These are phyloP conservation scores for Triplophysa siluroides DNA, from an alignment of 2,113 vertebrate genomes.

Conservation along the genomic window DNA sequence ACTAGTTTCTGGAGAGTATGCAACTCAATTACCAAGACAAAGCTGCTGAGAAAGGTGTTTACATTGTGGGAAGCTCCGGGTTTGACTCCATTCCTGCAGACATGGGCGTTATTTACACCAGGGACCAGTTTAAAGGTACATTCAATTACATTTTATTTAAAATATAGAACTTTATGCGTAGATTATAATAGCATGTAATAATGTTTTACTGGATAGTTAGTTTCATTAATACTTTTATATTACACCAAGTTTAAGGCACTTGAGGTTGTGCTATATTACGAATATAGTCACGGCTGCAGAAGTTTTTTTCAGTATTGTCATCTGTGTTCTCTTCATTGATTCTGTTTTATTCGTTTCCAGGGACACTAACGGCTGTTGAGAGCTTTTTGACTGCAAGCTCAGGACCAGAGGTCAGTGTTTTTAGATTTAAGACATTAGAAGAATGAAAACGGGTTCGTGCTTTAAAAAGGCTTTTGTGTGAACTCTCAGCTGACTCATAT, in stretches of 20 bases:
- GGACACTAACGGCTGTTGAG: constrained; percentile 89
- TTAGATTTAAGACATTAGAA: too few relatives aligned
- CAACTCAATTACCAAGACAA: constrained; percentile 83
- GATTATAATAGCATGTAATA: too few relatives aligned
- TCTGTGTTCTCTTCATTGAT: not conserved
- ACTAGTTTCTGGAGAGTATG: constrained; percentile 90
- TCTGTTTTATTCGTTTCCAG: constrained; percentile 62
- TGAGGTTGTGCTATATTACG: too few relatives aligned
- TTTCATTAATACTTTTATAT: too few relatives aligned
- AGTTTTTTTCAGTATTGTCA: not conserved
- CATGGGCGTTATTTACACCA: constrained; percentile 90
- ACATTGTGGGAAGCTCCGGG: constrained; percentile 90
- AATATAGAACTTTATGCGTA: too few relatives aligned
- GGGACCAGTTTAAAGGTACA: constrained; percentile 87
- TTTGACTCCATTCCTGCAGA: constrained; percentile 97
- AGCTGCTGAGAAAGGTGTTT: constrained; percentile 88
- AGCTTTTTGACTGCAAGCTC: constrained; percentile 83
- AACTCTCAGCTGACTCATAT: constrained; percentile 24
- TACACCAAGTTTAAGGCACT: too few relatives aligned
- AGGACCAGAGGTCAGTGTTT: constrained; percentile 83
- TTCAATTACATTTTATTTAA: not conserved
- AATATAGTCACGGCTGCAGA: too few relatives aligned
- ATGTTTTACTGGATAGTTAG: too few relatives aligned
- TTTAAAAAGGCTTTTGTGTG: constrained; percentile 6
- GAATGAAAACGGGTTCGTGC: not conserved